A percentile compares a stretch with the other conserved stretches of the same genome.
Evolutionary conservation across 2,888 invertebrate species (phyloP).

Genomic region (Orthonychiurus folsomi): DNA sequence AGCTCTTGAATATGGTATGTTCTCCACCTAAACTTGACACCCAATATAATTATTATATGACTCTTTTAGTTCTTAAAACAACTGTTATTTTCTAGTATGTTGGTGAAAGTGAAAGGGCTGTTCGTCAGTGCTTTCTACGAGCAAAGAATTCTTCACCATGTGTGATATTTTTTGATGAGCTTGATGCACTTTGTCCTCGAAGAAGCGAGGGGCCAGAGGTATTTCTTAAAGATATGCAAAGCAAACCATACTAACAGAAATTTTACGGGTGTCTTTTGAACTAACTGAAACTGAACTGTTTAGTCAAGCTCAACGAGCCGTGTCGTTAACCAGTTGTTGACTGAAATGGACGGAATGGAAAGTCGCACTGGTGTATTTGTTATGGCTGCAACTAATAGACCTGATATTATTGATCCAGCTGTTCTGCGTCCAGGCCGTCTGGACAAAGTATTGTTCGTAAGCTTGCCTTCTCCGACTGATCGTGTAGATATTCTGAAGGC

Average conservation of each 20-base stretch:
- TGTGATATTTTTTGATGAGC: slow-evolving; percentile 97
- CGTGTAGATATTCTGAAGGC: slow-evolving; percentile 79
- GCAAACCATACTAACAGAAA: no score
- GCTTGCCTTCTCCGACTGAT: slow-evolving; percentile 69
- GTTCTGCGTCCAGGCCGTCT: slow-evolving; percentile 82
- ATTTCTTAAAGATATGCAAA: slow-evolving; percentile 38
- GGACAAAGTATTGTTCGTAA: slow-evolving; percentile 82
- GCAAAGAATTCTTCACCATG: slow-evolving; percentile 93
- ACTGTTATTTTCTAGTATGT: slow-evolving; percentile 62
- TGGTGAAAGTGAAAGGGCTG: slow-evolving; percentile 94
- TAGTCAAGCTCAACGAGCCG: slow-evolving; percentile 64
- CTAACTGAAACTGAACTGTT: slow-evolving; percentile 6
- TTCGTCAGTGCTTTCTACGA: slow-evolving; percentile 86
- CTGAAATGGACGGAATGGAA: slow-evolving; percentile 97
- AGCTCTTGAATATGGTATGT: slow-evolving; percentile 88
- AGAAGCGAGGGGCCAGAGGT: slow-evolving; percentile 66
- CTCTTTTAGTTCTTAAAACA: not conserved
- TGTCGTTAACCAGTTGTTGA: slow-evolving; percentile 91
- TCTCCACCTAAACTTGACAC: not conserved
- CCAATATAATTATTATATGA: not conserved
- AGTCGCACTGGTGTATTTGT: slow-evolving; percentile 84
- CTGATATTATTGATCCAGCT: slow-evolving; percentile 94
- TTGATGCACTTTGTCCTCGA: slow-evolving; percentile 89
- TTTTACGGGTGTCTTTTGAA: no score
- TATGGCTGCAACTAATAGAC: slow-evolving; percentile 91